Base-by-base conservation (phyloP, 2,113 vertebrate genomes). In the Charadrius vociferus region DNA sequence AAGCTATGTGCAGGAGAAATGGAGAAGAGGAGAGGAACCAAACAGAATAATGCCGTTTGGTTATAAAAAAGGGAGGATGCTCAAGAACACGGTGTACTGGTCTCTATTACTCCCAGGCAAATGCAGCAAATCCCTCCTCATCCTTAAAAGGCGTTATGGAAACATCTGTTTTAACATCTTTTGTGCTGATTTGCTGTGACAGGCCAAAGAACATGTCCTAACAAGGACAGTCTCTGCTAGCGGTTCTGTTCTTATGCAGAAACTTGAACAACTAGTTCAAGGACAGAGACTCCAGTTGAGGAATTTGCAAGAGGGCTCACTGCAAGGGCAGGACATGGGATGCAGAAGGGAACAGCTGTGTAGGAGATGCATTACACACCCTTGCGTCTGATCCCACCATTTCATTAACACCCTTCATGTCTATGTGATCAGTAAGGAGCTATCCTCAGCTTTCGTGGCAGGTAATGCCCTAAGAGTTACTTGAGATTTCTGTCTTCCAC, bases 401-500 rank as follows among this genome's bases (percentile, higher is more conserved):
- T 50, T 23, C 49, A 24, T 13, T 50, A 12, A 50, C 23, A 50
- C 22, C 49, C 26, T 36, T 39, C 14, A 2, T 0, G 2, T 7
- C 24, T 50, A 2, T 2, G 5, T 3, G 13, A 10, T 14, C 58
- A 55, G 32, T 49, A 22, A 53, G 75, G 63, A 52, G 86, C 75
- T 14, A 26, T 14, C 5, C 37, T 29, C 30, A 10, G 56, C 18
- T 65, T 36, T 45, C 67, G 14, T 1, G 5, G 66, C 67, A 74
- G 9, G 30, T 0, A 1, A 34, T 21, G 24, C 7, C 37, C 30
- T 11, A 41, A 21, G 17, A 21, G 49, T 29, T 59, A 36, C 9
- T 21, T 0, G 2, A 53, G 52, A 12, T 19, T 14, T 18, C n/a
- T 59, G 12, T 62, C 21, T 56, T 62, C n/a, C 6, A 5, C 34